Conservation (phyloP, 2,113 vertebrate species). For the Fulmarus glacialis region DNA sequence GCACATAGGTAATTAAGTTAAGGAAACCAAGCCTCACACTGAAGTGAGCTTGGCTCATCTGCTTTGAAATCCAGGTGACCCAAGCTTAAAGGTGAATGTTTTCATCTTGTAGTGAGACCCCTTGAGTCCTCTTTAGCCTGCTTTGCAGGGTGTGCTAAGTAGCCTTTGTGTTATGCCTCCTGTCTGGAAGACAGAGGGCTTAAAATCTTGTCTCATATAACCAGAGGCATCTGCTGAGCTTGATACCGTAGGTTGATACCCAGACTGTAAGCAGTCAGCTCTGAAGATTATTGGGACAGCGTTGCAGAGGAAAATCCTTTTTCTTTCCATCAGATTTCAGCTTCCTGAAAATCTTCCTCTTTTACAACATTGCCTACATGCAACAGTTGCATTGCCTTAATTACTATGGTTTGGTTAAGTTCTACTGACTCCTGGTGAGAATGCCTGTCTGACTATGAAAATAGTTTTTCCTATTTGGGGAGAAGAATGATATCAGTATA, state of each 20-base stretch:
- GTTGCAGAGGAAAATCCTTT: background rate
- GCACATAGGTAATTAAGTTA: background rate
- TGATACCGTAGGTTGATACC: constrained; percentile 15
- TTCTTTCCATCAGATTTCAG: background rate
- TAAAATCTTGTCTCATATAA: constrained; percentile 16
- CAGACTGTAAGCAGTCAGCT: background rate
- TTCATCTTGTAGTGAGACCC: background rate
- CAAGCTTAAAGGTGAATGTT: background rate
- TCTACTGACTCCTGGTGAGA: background rate
- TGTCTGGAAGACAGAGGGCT: constrained; percentile 20
- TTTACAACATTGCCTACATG: rapidly evolving
- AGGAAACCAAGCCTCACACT: background rate
- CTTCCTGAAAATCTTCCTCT: background rate
- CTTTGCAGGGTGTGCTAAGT: constrained; percentile 20
- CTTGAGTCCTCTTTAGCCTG: background rate
- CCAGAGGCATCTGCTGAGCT: constrained; percentile 31
- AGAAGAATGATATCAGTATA: background rate
- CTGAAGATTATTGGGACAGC: background rate
- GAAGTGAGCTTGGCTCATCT: background rate
- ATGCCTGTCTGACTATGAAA: background rate
- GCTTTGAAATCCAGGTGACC: background rate
- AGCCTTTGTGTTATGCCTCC: background rate
- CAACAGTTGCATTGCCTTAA: background rate
- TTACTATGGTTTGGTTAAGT: background rate
- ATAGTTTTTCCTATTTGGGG: background rate